These are phyloP conservation scores for Falcunculus frontatus DNA, from an alignment of 2,113 vertebrate genomes.

Conservation along the genomic window DNA sequence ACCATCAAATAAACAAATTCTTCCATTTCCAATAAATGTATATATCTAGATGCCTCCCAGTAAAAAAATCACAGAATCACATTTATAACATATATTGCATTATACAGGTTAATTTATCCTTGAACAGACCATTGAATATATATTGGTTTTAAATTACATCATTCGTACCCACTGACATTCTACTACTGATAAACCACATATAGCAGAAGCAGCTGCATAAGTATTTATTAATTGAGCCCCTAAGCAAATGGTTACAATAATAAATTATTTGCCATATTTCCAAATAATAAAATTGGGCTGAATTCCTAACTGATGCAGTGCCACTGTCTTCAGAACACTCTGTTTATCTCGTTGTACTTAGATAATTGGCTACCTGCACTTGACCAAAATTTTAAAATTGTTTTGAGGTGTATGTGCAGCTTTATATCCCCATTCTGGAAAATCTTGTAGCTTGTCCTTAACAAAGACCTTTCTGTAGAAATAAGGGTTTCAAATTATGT, in stretches of 20 bases:
- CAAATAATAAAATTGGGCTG: not conserved
- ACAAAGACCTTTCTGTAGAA: not conserved
- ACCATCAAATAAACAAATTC: not conserved
- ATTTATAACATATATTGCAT: not conserved
- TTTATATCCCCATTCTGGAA: not conserved
- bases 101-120: not conserved
- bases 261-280: not conserved
- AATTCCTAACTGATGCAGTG: not conserved
- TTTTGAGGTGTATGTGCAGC: not conserved
- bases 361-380: not conserved
- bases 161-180: not conserved
- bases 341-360: not conserved
- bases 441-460: not conserved
- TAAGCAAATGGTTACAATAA: not conserved
- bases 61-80: not conserved
- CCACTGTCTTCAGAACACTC: not conserved
- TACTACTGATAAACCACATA: not conserved
- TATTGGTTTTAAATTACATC: not conserved
- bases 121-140: not conserved
- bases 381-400: not conserved
- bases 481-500: not conserved
- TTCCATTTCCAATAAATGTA: not conserved
- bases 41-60: not conserved
- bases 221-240: conserved; percentile 7
- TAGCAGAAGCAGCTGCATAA: conserved; percentile 7